phyloP scores from a whole-genome alignment of 2,888 invertebrate species.

The Xylocampa areola region DNA sequence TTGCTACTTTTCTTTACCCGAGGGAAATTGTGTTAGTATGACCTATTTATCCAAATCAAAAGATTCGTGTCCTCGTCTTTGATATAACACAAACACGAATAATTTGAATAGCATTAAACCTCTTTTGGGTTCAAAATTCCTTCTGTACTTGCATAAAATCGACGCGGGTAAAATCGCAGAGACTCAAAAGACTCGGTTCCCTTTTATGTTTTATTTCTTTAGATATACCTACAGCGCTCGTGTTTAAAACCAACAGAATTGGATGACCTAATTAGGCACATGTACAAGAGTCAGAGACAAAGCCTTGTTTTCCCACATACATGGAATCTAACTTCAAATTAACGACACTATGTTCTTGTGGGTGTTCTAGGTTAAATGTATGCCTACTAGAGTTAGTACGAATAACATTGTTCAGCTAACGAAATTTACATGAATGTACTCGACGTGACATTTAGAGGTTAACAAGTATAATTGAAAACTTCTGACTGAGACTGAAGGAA shows the following conservation, averaged over 20 bases:
- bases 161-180: constrained; percentile 17
- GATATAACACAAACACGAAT: neutral
- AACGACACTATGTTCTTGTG: constrained; percentile 8
- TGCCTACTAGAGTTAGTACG: constrained; percentile 13
- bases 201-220: constrained; percentile 30
- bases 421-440: no score
- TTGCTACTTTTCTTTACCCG: no score
- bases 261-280: constrained; percentile 43
- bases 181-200: constrained; percentile 21
- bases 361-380: constrained; percentile 11
- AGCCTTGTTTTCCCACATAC: constrained; percentile 14
- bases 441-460: no score
- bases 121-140: constrained; percentile 1
- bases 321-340: constrained; percentile 25
- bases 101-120: neutral
- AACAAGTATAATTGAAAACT: no score
- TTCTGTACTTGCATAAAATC: constrained; percentile 27
- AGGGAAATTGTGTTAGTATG: neutral
- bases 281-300: constrained; percentile 39
- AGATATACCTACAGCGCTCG: constrained; percentile 5
- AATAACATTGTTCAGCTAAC: constrained; percentile 20
- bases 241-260: constrained; percentile 30
- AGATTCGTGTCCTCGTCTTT: no score
- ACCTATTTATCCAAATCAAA: neutral
- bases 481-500: no score